Conservation (phyloP, 2,113 vertebrate species). For the Apodemus sylvaticus region DNA sequence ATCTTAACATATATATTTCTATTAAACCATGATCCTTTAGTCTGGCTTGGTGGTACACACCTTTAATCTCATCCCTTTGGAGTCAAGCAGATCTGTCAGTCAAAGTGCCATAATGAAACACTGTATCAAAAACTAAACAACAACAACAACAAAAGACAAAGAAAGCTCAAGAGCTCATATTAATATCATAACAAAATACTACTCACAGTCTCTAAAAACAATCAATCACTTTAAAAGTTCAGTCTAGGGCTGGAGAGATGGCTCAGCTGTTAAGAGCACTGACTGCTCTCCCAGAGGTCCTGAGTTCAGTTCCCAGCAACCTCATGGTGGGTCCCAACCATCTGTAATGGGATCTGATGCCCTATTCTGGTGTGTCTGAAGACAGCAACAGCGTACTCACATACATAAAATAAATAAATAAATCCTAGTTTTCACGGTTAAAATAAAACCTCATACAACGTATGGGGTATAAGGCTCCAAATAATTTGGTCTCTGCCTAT, state of each 20-base stretch:
- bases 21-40: not conserved
- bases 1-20: not conserved
- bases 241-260: not conserved
- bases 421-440: conserved; percentile 36
- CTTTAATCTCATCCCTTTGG: not conserved
- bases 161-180: not conserved
- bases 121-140: not conserved
- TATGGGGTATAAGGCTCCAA: not conserved
- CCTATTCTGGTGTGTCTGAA: no score
- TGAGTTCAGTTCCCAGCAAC: no score
- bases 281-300: no score
- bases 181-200: not conserved
- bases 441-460: not conserved
- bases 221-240: not conserved
- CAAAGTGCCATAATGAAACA: not conserved
- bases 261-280: no score
- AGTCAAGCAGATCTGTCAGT: not conserved
- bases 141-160: not conserved
- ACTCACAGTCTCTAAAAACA: not conserved
- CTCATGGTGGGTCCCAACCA: no score
- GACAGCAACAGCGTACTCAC: no score
- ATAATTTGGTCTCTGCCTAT: not conserved
- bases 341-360: no score
- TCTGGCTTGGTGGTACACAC: not conserved
- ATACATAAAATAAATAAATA: no score